Evolutionary conservation across 2,888 invertebrate species (phyloP).

Genomic region (Lypha dubia): DNA sequence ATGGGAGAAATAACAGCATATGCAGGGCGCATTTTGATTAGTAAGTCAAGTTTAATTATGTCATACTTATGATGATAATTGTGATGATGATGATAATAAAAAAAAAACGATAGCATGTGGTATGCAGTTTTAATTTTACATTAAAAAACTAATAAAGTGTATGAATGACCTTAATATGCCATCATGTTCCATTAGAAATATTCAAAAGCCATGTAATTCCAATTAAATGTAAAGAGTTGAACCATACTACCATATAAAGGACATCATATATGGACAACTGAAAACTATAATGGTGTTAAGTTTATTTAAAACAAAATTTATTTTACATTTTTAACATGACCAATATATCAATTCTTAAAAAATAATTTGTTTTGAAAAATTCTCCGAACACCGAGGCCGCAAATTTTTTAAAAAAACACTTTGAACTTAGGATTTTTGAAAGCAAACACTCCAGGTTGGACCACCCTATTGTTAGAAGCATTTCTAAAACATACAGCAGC

Average conservation of each 20-base stretch:
- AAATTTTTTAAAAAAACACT: too few species aligned
- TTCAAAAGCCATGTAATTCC: background rate
- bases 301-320: background rate
- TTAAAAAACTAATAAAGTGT: slow-evolving; percentile 43
- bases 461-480: background rate
- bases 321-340: slow-evolving; percentile 37
- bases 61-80: slow-evolving; percentile 39
- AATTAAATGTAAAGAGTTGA: background rate
- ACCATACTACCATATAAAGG: background rate
- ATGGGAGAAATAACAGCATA: slow-evolving; percentile 5
- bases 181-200: background rate
- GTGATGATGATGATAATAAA: slow-evolving; percentile 1
- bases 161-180: slow-evolving; percentile 53
- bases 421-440: too few species aligned
- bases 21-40: slow-evolving; percentile 61
- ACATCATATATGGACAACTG: slow-evolving; percentile 17
- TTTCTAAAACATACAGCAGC: slow-evolving; percentile 13
- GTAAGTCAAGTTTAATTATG: slow-evolving; percentile 68
- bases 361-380: too few species aligned
- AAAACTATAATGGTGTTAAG: background rate
- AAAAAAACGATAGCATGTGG: slow-evolving; percentile 14
- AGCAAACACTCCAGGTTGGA: background rate
- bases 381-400: too few species aligned
- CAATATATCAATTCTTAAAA: slow-evolving; percentile 64
- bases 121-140: slow-evolving; percentile 40